These are phyloP conservation scores for Chrosomus eos DNA, from an alignment of 2,797 vertebrate genomes.

Conservation along the genomic window DNA sequence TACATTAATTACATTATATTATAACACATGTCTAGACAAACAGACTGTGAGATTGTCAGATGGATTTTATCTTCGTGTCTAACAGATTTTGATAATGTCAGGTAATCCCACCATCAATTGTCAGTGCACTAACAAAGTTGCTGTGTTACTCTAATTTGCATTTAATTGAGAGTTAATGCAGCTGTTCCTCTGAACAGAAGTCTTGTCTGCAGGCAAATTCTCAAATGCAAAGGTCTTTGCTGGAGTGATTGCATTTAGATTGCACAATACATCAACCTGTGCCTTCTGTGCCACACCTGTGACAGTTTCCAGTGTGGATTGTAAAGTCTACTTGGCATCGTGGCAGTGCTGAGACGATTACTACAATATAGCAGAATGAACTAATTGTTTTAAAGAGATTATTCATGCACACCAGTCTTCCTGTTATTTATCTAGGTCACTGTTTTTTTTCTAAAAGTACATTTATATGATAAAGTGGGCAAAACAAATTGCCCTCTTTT, in stretches of 20 bases:
- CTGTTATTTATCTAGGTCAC: neutral
- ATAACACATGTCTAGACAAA: neutral
- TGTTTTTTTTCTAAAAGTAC: neutral
- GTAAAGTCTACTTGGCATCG: neutral
- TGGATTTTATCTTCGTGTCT: neutral
- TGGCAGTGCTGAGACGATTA: neutral
- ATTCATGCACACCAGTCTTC: neutral
- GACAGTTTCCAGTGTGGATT: constrained; percentile 24
- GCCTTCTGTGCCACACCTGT: constrained; percentile 29
- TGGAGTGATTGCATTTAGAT: constrained; percentile 43
- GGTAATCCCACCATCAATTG: neutral
- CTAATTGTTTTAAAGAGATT: too few relatives aligned
- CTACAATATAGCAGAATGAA: neutral
- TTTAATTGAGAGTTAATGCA: constrained; percentile 63
- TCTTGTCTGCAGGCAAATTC: constrained; percentile 27
- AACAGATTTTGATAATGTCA: neutral
- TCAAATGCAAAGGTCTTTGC: constrained; percentile 38
- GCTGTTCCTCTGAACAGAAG: constrained; percentile 22
- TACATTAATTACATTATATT: neutral
- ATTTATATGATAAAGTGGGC: neutral
- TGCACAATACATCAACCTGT: constrained; percentile 57
- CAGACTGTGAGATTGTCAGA: neutral
- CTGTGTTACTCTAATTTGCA: constrained; percentile 51
- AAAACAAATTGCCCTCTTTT: neutral
- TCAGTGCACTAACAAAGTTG: constrained; percentile 14